Conservation (phyloP, 2,113 vertebrate species). For the Sminthopsis crassicaudata region DNA sequence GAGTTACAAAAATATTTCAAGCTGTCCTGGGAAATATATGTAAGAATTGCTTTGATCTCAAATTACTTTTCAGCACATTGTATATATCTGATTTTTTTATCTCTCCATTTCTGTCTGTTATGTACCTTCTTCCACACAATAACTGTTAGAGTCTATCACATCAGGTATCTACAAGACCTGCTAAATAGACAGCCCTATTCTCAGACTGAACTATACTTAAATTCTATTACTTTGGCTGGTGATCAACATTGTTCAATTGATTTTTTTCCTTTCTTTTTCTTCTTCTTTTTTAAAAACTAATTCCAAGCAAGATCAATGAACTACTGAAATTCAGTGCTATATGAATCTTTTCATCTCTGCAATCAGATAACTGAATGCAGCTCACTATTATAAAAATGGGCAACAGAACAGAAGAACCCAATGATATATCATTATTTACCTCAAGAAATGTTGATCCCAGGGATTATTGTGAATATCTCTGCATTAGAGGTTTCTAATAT, state of each 20-base stretch:
- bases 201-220: slow-evolving; percentile 57
- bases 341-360: slow-evolving; percentile 30
- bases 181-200: slow-evolving; percentile 57
- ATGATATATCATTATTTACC: not conserved
- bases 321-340: slow-evolving; percentile 55
- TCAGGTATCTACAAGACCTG: slow-evolving; percentile 55
- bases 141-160: slow-evolving; percentile 64
- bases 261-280: slow-evolving; percentile 58
- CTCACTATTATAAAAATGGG: not conserved
- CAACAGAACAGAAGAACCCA: not conserved
- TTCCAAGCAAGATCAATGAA: slow-evolving; percentile 74
- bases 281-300: slow-evolving; percentile 52
- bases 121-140: slow-evolving; percentile 61
- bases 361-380: slow-evolving; percentile 64
- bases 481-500: not conserved
- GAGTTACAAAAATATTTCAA: slow-evolving; percentile 36
- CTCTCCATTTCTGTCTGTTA: slow-evolving; percentile 66
- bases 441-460: not conserved
- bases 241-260: slow-evolving; percentile 56
- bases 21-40: slow-evolving; percentile 39
- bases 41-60: slow-evolving; percentile 50
- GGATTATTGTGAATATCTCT: not conserved
- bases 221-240: slow-evolving; percentile 56
- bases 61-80: slow-evolving; percentile 11
- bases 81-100: slow-evolving; percentile 61